These are phyloP conservation scores for Sisyra terminalis DNA, from an alignment of 2,888 invertebrate genomes.

Conservation along the genomic window DNA sequence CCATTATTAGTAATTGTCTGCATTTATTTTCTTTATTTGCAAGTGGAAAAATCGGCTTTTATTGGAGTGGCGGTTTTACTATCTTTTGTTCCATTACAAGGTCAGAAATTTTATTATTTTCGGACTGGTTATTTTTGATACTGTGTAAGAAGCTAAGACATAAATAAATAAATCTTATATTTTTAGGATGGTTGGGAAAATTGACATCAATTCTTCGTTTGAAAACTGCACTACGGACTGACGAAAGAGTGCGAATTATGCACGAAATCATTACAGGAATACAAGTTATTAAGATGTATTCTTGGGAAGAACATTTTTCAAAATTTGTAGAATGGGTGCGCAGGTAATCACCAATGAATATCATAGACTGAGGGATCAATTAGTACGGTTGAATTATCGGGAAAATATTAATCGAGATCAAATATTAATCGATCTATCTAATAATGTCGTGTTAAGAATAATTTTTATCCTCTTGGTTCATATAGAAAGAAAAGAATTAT, in stretches of 20 bases:
- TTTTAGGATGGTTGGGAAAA: conserved; percentile 1
- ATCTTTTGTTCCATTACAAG: conserved; percentile 29
- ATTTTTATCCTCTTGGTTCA: no score
- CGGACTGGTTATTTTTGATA: no score
- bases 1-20: conserved; percentile 50
- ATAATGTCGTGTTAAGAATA: no score
- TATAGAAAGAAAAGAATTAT: no score
- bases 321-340: conserved; percentile 15
- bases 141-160: background rate
- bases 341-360: no score
- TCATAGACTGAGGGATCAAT: no score
- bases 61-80: conserved; percentile 33
- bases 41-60: conserved; percentile 34
- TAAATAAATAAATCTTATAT: conserved; percentile 17
- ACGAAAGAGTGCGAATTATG: conserved; percentile 52
- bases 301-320: conserved; percentile 59
- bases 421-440: no score
- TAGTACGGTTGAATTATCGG: no score
- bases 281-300: conserved; percentile 64
- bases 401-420: no score
- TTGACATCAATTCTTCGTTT: conserved; percentile 18
- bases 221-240: conserved; percentile 34
- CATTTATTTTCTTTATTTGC: conserved; percentile 29
- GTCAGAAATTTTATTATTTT: conserved; percentile 14
- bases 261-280: conserved; percentile 58